Percentiles rank a stretch among this genome's conserved stretches.
These are phyloP conservation scores for Pempheris klunzingeri DNA, from an alignment of 2,797 vertebrate genomes.

Conservation along the genomic window DNA sequence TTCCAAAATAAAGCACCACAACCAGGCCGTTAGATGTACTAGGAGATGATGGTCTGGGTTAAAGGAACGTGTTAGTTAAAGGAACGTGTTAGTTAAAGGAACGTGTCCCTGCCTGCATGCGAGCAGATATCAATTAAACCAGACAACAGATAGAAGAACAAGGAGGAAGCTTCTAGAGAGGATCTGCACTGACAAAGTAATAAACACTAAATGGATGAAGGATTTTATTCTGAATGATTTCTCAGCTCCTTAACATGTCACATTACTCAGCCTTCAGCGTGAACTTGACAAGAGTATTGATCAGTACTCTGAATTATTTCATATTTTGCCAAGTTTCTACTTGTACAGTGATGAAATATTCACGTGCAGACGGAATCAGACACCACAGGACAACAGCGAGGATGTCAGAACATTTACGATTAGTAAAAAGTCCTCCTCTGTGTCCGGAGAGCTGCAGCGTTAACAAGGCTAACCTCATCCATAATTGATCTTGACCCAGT, in stretches of 20 bases:
- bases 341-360: neutral
- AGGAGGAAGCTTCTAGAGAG: neutral
- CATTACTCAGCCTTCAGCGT: too few relatives aligned
- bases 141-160: too few relatives aligned
- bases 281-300: neutral
- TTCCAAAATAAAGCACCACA: too few relatives aligned
- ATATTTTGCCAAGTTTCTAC: neutral
- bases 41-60: too few relatives aligned
- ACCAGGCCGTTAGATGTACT: too few relatives aligned
- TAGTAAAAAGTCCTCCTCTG: neutral
- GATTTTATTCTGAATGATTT: too few relatives aligned
- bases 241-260: neutral
- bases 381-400: too few relatives aligned
- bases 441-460: constrained; percentile 18
- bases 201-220: too few relatives aligned
- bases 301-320: neutral
- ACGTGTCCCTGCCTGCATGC: too few relatives aligned
- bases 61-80: too few relatives aligned
- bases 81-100: too few relatives aligned
- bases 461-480: constrained; percentile 48
- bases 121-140: neutral
- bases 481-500: constrained; percentile 66
- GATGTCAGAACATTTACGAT: too few relatives aligned
- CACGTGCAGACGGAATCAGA: neutral
- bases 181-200: neutral